phyloP scores from a whole-genome alignment of 2,888 invertebrate species.

The Phrixothrix hirtus region DNA sequence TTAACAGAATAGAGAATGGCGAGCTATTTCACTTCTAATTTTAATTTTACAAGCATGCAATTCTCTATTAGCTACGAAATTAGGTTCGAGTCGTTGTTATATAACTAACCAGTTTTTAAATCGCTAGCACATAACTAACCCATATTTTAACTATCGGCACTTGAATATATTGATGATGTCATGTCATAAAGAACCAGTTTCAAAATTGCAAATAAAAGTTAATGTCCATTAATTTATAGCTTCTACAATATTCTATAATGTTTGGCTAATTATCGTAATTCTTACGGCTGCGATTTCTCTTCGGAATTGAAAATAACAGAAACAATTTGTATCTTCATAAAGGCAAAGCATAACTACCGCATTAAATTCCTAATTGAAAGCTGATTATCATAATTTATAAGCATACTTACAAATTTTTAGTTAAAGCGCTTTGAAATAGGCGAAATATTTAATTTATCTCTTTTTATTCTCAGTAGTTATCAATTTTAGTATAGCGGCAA shows the following conservation, averaged over 20 bases:
- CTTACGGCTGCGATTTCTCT: neutral
- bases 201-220: slow-evolving; percentile 5
- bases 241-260: slow-evolving; percentile 6
- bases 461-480: too few relatives aligned
- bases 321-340: neutral
- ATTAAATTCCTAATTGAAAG: too few relatives aligned
- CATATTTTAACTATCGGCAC: slow-evolving; percentile 8
- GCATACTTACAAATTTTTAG: too few relatives aligned
- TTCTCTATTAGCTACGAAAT: neutral
- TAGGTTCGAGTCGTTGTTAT: neutral
- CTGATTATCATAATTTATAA: too few relatives aligned
- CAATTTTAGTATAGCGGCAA: too few relatives aligned
- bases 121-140: slow-evolving; percentile 5
- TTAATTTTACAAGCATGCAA: too few relatives aligned
- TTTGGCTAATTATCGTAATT: slow-evolving; percentile 1
- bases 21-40: too few relatives aligned
- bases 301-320: neutral
- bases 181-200: slow-evolving; percentile 12
- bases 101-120: slow-evolving; percentile 19
- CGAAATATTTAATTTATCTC: too few relatives aligned
- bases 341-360: too few relatives aligned
- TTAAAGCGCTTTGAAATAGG: too few relatives aligned
- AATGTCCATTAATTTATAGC: neutral
- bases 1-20: slow-evolving; percentile 1
- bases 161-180: slow-evolving; percentile 11